phyloP scores from a whole-genome alignment of 2,888 invertebrate species.

The Polydrusus tereticollis region DNA sequence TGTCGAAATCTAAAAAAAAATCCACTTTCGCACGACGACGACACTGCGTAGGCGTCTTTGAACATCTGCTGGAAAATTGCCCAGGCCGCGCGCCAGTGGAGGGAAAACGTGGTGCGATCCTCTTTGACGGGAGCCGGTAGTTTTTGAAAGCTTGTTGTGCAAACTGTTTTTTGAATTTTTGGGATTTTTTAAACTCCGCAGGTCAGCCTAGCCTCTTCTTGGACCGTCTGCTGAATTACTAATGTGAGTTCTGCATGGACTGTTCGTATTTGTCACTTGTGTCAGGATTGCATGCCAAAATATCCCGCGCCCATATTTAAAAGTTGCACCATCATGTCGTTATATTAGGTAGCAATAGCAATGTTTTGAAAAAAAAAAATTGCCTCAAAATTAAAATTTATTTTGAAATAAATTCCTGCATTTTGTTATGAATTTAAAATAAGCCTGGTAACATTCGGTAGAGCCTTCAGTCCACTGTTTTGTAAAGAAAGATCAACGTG shows the following conservation, averaged over 20 bases:
- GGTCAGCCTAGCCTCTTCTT: conserved; percentile 31
- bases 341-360: background rate
- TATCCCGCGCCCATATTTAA: background rate
- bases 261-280: conserved; percentile 2
- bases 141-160: conserved; percentile 39
- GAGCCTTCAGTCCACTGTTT: too few relatives aligned
- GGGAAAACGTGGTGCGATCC: conserved; percentile 38
- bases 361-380: background rate
- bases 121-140: conserved; percentile 40
- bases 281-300: background rate
- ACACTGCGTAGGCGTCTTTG: conserved; percentile 41
- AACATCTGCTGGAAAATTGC: conserved; percentile 37
- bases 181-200: conserved; percentile 32
- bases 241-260: conserved; percentile 29
- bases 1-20: conserved; percentile 26
- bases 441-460: too few relatives aligned
- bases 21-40: conserved; percentile 34
- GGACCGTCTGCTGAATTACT: conserved; percentile 22
- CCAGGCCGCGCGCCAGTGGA: conserved; percentile 34
- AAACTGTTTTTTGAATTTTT: conserved; percentile 36
- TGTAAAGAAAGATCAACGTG: too few relatives aligned
- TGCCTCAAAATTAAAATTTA: too few relatives aligned
- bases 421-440: too few relatives aligned
- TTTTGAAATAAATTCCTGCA: too few relatives aligned
- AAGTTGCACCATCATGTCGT: too few relatives aligned